Conservation (phyloP, 2,113 vertebrate genomes). For the Sarotherodon lohbergeri region DNA sequence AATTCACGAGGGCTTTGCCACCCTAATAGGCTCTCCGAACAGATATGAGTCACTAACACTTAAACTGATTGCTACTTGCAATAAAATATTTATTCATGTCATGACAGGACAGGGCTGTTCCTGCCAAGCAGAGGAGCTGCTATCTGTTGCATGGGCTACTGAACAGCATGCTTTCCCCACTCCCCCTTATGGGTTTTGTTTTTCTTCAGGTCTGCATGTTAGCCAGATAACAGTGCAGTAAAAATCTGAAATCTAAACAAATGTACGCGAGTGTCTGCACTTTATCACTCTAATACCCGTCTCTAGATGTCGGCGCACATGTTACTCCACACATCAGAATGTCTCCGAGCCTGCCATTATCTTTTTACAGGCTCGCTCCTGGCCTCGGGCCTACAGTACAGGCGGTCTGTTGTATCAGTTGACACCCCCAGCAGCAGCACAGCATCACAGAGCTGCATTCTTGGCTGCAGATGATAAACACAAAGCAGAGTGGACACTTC, state of each 20-base stretch:
- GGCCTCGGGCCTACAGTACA: slow-evolving; percentile 22
- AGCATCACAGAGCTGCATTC: slow-evolving; percentile 47
- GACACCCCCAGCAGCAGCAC: slow-evolving; percentile 26
- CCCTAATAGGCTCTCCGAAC: background rate
- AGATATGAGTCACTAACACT: slow-evolving; percentile 29
- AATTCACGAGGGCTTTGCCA: background rate
- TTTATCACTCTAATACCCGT: slow-evolving; percentile 3
- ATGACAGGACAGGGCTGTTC: slow-evolving; percentile 10
- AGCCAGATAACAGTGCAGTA: background rate
- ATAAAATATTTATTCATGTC: slow-evolving; percentile 34
- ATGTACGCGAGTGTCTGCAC: background rate
- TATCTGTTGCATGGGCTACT: background rate
- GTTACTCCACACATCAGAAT: slow-evolving; percentile 13
- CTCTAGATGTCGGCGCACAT: slow-evolving; percentile 1
- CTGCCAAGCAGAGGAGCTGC: background rate
- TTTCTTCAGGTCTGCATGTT: background rate
- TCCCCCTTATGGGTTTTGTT: background rate
- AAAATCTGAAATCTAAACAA: background rate
- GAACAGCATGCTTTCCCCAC: background rate
- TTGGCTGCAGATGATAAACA: slow-evolving; percentile 56
- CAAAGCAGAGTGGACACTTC: slow-evolving; percentile 50
- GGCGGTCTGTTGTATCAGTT: slow-evolving; percentile 31
- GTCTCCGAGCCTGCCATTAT: slow-evolving; percentile 48
- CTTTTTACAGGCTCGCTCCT: slow-evolving; percentile 45
- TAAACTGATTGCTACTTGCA: background rate